These are phyloP conservation scores for Puma concolor DNA, from an alignment of 2,113 vertebrate species.

Conservation along the genomic window DNA sequence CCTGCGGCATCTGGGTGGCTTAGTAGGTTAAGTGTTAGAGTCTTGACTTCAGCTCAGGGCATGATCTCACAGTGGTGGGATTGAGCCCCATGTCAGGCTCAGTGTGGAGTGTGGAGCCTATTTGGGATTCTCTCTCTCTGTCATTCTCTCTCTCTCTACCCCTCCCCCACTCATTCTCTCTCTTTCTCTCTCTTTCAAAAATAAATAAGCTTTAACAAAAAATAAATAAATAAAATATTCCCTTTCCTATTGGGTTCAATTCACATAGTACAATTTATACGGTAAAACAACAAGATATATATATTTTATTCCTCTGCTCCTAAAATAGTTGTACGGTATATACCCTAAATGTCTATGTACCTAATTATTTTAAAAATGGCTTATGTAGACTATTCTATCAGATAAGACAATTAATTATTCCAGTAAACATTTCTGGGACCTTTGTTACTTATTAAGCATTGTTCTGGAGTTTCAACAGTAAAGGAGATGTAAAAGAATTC, in stretches of 20 bases:
- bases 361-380: background rate
- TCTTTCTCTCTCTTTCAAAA: too few relatives aligned
- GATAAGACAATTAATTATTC: background rate
- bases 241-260: background rate
- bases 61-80: too few relatives aligned
- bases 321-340: background rate
- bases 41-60: too few relatives aligned
- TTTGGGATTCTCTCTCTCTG: too few relatives aligned
- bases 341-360: background rate
- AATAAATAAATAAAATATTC: too few relatives aligned
- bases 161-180: too few relatives aligned
- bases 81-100: too few relatives aligned
- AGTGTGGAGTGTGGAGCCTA: too few relatives aligned
- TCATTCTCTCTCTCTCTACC: too few relatives aligned
- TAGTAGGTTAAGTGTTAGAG: too few relatives aligned
- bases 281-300: background rate
- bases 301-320: background rate
- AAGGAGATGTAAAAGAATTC: conserved; percentile 11
- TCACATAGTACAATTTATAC: background rate
- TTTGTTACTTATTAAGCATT: background rate
- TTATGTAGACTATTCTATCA: background rate
- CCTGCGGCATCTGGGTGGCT: too few relatives aligned
- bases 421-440: background rate
- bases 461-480: background rate
- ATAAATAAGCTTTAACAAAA: too few relatives aligned